Percentiles rank a stretch among this genome's conserved stretches.
phyloP scores from a whole-genome alignment of 1,140 invertebrate species.

The Stegodyphus mimosarum region DNA sequence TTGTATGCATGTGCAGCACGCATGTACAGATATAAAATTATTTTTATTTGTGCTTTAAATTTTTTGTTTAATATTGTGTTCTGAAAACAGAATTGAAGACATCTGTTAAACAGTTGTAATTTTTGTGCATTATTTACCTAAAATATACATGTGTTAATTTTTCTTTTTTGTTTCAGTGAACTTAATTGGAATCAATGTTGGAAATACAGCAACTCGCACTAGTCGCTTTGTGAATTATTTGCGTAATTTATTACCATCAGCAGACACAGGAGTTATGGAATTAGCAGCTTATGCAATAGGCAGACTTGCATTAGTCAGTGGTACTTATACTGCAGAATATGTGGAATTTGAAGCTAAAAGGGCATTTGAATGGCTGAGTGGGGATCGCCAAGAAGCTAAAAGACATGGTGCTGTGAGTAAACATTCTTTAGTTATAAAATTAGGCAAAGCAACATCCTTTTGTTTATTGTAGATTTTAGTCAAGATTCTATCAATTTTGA shows the following conservation, averaged over 20 bases:
- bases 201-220: conserved; percentile 88
- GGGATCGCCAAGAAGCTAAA: conserved; percentile 88
- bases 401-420: conserved; percentile 84
- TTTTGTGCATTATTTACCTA: neutral
- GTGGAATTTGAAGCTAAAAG: conserved; percentile 96
- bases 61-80: neutral
- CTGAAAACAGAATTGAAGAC: neutral
- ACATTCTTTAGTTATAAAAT: too few relatives aligned
- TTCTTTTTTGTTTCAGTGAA: conserved; percentile 76
- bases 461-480: too few relatives aligned
- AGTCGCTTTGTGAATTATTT: conserved; percentile 94
- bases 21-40: too few relatives aligned
- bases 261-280: conserved; percentile 93
- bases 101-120: too few relatives aligned
- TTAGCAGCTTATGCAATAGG: conserved; percentile 95
- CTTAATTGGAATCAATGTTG: conserved; percentile 90
- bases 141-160: neutral
- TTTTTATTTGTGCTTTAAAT: neutral
- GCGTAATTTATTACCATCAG: conserved; percentile 87
- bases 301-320: conserved; percentile 88
- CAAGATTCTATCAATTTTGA: too few relatives aligned
- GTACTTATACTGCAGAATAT: conserved; percentile 92
- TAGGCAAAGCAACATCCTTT: too few relatives aligned
- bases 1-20: too few relatives aligned
- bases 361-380: conserved; percentile 92